These are phyloP conservation scores for Epinephelus cyanopodus DNA, from an alignment of 2,113 vertebrate species.

Conservation along the genomic window DNA sequence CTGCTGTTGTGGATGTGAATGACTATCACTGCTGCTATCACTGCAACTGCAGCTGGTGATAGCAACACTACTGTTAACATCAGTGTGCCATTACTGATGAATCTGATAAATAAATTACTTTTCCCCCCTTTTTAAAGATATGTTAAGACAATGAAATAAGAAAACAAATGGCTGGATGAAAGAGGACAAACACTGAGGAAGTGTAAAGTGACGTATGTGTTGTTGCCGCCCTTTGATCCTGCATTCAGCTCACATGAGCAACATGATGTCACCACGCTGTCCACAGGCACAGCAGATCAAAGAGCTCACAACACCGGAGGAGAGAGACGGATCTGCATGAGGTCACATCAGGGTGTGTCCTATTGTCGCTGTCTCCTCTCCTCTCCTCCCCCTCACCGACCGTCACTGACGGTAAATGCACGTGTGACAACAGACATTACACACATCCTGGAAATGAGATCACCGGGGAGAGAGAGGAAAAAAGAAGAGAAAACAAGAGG, in stretches of 20 bases:
- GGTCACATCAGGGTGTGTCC: conserved; percentile 66
- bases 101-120: neutral
- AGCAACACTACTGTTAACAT: neutral
- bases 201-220: neutral
- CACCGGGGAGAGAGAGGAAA: conserved; percentile 21
- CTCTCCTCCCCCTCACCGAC: conserved; percentile 16
- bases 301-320: conserved; percentile 10
- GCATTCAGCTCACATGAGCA: conserved; percentile 62
- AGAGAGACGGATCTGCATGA: conserved; percentile 47
- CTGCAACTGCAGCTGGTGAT: neutral
- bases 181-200: neutral
- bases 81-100: neutral
- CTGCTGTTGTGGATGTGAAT: neutral
- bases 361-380: conserved; percentile 1
- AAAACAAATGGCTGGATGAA: neutral
- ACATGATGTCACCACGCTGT: conserved; percentile 71
- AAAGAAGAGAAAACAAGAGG: neutral
- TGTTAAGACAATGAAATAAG: neutral
- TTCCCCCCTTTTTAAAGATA: neutral
- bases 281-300: conserved; percentile 29
- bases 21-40: neutral
- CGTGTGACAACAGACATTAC: conserved; percentile 47
- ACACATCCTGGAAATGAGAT: conserved; percentile 76
- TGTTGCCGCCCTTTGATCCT: conserved; percentile 53
- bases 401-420: conserved; percentile 46